Evolutionary conservation across 2,797 vertebrate genomes (phyloP).

Genomic region (Platalea minor): DNA sequence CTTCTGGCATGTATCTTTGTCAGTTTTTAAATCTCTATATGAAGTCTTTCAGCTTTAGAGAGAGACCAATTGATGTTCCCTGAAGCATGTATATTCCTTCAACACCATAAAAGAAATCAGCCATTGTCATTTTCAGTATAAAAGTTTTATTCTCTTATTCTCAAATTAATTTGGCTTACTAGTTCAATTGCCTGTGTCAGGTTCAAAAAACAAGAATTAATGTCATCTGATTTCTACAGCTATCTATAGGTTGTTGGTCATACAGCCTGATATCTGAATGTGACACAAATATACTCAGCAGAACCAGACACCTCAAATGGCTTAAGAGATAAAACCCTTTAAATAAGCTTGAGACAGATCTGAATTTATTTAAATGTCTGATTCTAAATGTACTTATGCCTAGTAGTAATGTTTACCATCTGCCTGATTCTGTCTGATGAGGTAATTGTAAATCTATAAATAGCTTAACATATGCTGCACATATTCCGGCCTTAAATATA

Average conservation of each 20-base stretch:
- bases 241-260: constrained; percentile 40
- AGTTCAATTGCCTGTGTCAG: constrained; percentile 40
- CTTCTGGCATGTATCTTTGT: constrained; percentile 61
- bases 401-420: constrained; percentile 83
- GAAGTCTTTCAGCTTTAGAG: constrained; percentile 41
- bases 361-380: constrained; percentile 87
- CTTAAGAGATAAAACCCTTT: constrained; percentile 81
- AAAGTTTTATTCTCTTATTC: constrained; percentile 51
- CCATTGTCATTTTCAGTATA: constrained; percentile 29
- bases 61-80: constrained; percentile 43
- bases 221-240: constrained; percentile 26
- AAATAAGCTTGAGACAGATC: constrained; percentile 84
- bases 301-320: constrained; percentile 75
- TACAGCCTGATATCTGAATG: constrained; percentile 7
- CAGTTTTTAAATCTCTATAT: constrained; percentile 67
- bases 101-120: constrained; percentile 25
- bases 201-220: constrained; percentile 58
- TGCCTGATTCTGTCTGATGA: constrained; percentile 81
- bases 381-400: constrained; percentile 80
- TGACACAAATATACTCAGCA: constrained; percentile 61
- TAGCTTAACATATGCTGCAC: constrained; percentile 80
- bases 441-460: constrained; percentile 80
- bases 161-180: constrained; percentile 59
- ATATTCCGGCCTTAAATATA: constrained; percentile 78
- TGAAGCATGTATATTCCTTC: constrained; percentile 51